Base-by-base conservation (phyloP, 2,113 vertebrate genomes). In the Podiceps cristatus region DNA sequence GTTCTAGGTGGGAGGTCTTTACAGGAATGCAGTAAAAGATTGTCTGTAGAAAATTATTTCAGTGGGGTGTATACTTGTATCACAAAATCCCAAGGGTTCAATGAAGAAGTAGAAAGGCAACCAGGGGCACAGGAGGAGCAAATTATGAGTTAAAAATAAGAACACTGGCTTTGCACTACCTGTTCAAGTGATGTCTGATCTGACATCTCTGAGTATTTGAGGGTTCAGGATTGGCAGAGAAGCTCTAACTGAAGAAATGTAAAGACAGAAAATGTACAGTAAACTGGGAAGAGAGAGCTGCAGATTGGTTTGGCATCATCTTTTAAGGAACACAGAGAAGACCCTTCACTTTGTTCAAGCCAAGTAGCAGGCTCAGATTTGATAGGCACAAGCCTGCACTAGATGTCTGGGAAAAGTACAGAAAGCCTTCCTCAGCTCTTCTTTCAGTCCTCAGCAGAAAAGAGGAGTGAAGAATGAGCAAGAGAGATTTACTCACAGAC, bases 401-500 rank as follows among this genome's bases (percentile, higher is more conserved):
- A 24, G n/a, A 96, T 94, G 95, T 67, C 96, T 96, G 31, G 20
- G 37, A 82, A 96, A 62, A 95, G 90, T 15, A 60, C 37, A 4
- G 90, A 92, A 68, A 96, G 5, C 35, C 11, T 87, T 45, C 47
- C 56, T 11, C 3, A 60, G 29, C 13, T 68, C 14, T 78, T 66
- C 25, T 28, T 90, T 88, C 6, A 3, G 19, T 82, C 22, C 35
- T 49, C 42, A 72, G 33, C 9, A n/a, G 22, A 86, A 88, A 86
- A 24, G 14, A 35, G 35, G 17, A 62, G 14, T 45, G 49, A 93
- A 75, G 35, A 7, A 53, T 28, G 49, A 47, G 18, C 1, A 3
- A 82, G 47, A 75, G 24, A 81, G 49, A 69, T 91, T 75, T 60
- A 74, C 28, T 98, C 94, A 98, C 98, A 92, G 35, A 86, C 97